Base-by-base conservation (phyloP, 2,888 invertebrate genomes). In the Macrostomum cliftonense region DNA sequence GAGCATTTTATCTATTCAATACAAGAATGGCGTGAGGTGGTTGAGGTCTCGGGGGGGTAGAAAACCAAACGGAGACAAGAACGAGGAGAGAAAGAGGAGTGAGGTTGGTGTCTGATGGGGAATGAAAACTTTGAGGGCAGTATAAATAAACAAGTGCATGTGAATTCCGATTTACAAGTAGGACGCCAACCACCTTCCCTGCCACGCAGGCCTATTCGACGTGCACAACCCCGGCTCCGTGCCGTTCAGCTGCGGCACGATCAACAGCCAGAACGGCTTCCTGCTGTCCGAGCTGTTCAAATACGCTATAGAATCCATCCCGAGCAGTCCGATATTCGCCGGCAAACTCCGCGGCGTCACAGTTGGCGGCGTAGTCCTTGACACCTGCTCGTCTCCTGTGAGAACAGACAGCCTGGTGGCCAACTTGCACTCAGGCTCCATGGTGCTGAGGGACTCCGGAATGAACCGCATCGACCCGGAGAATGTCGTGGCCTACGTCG, bases 261-360 rank as follows among this genome's bases (percentile, higher is more conserved):
- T 65, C 43, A 63, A 64, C 45, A 57, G 56, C 1, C 53, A 61
- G n/a, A 58, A 59, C 48, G 64, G 65, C 1, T 62, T 59, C 54
- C 63, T 63, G 46, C 59, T 63, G 2, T 53, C 63, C 12, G 64
- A 65, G 48, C 63, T 63, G 1, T 65, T 66, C 56, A 60, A 64
- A 47, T 66, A 58, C 52, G 65, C 65, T 42, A 54, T 66, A 2
- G 51, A 57, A 12, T 50, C 57, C 47, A 63, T 66, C 20, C 64
- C 63, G 48, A 55, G 56, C 36, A 63, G 63, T 42, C 39, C 58
- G 11, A 56, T 55, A 42, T 65, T 65, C 53, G 51, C 55, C 1
- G 46, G 59, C 46, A 57, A 59, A 21, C 52, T 65, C 39, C 55
- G 49, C 14, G 59, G 63, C 7, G 57, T 63, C 2, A 56, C 54